Conservation (phyloP, 2,888 invertebrate genomes). For the Camponotus fellah region DNA sequence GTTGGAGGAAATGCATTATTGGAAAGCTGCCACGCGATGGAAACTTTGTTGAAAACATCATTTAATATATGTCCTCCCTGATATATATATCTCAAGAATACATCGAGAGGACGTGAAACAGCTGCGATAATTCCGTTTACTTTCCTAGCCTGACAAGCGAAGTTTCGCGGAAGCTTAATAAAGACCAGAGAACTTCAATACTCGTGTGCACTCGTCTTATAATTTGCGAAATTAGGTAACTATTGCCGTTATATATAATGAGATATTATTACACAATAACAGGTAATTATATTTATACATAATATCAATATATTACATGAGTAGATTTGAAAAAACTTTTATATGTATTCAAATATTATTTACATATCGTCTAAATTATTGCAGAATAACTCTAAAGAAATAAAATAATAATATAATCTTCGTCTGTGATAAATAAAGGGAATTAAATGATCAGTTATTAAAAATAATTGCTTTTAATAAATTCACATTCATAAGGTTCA, state of each 20-base stretch:
- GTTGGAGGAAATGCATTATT: slow-evolving; percentile 47
- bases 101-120: slow-evolving; percentile 25
- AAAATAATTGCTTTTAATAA: slow-evolving; percentile 8
- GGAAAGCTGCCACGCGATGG: slow-evolving; percentile 53
- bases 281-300: background rate
- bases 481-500: background rate
- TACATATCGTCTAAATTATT: slow-evolving; percentile 11
- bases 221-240: slow-evolving; percentile 32
- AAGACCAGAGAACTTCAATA: background rate
- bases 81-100: slow-evolving; percentile 29
- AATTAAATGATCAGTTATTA: slow-evolving; percentile 18
- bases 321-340: background rate
- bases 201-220: background rate
- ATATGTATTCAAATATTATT: background rate
- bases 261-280: background rate
- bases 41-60: slow-evolving; percentile 50
- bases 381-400: background rate
- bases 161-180: slow-evolving; percentile 21
- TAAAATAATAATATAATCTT: background rate
- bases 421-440: background rate
- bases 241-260: background rate
- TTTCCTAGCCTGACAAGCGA: slow-evolving; percentile 9
- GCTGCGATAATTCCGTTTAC: slow-evolving; percentile 49
- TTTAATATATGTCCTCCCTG: slow-evolving; percentile 42
- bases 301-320: background rate